phyloP scores from a whole-genome alignment of 2,797 vertebrate genomes.

The Argyrosomus regius region DNA sequence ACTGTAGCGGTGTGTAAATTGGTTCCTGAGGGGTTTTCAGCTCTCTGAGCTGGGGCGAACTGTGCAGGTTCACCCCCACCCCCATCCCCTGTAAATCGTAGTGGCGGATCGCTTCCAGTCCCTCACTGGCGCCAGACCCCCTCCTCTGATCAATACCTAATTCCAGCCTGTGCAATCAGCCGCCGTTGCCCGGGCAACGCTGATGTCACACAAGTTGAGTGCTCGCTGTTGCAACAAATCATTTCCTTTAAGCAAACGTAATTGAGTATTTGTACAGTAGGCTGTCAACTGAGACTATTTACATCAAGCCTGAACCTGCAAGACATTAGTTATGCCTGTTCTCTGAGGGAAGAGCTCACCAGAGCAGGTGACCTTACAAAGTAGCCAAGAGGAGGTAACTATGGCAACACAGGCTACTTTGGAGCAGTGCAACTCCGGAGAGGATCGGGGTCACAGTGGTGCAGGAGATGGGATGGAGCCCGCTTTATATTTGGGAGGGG shows the following conservation, averaged over 20 bases:
- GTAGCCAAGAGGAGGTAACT: conserved; percentile 90
- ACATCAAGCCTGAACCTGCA: conserved; percentile 91
- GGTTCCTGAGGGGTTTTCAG: conserved; percentile 97
- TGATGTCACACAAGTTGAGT: conserved; percentile 97
- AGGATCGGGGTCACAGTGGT: conserved; percentile 70
- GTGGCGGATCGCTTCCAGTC: conserved; percentile 91
- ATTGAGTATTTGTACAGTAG: conserved; percentile 96
- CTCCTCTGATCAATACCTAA: conserved; percentile 98
- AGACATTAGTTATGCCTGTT: conserved; percentile 93
- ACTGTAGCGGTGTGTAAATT: conserved; percentile 97
- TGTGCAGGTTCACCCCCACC: conserved; percentile 85
- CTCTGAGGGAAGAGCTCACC: conserved; percentile 86
- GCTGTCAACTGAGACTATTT: conserved; percentile 95
- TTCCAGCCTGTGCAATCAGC: conserved; percentile 96
- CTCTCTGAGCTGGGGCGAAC: conserved; percentile 89
- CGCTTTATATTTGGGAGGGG: conserved; percentile 53
- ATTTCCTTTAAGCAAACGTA: conserved; percentile 97
- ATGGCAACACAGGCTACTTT: conserved; percentile 89
- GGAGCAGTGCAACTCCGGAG: conserved; percentile 71
- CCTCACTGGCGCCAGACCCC: conserved; percentile 91
- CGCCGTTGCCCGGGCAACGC: conserved; percentile 94
- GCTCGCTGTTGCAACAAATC: conserved; percentile 95
- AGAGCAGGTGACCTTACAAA: conserved; percentile 90
- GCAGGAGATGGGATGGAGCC: conserved; percentile 62
- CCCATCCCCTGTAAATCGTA: conserved; percentile 91